phyloP scores from a whole-genome alignment of 2,797 vertebrate genomes.

The Pseudotriccus pelzelni region DNA sequence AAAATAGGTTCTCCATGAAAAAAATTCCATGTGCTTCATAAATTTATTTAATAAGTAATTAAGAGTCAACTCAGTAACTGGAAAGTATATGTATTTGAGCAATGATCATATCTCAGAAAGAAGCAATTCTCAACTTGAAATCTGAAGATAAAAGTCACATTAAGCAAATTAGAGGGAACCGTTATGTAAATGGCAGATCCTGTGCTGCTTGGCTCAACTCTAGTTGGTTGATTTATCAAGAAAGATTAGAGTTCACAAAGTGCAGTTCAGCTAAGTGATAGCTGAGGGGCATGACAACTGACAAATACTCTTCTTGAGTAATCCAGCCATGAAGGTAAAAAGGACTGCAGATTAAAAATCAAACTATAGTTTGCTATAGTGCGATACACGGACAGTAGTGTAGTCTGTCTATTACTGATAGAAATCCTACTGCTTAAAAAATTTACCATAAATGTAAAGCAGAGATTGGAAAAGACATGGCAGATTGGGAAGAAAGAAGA shows the following conservation, averaged over 20 bases:
- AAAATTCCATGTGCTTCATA: background rate
- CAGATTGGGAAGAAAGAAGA: background rate
- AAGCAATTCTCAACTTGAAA: background rate
- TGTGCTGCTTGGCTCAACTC: background rate
- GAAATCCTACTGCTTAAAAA: background rate
- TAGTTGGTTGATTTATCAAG: slow-evolving; percentile 17
- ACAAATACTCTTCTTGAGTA: background rate
- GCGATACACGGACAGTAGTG: fast-evolving
- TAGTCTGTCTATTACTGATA: background rate
- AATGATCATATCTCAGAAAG: background rate
- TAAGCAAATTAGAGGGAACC: background rate
- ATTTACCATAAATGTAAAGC: background rate
- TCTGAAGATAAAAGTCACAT: background rate
- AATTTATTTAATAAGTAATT: background rate
- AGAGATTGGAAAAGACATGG: background rate
- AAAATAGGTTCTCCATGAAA: background rate
- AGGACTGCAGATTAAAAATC: background rate
- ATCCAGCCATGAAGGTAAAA: background rate
- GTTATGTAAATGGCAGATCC: background rate
- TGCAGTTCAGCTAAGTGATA: background rate
- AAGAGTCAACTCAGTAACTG: background rate
- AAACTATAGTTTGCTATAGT: background rate
- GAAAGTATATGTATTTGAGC: background rate
- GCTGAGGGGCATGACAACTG: slow-evolving; percentile 10
- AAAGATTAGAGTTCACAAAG: background rate